Evolutionary conservation across 2,888 invertebrate genomes (phyloP).

Genomic region (Caprella mutica): DNA sequence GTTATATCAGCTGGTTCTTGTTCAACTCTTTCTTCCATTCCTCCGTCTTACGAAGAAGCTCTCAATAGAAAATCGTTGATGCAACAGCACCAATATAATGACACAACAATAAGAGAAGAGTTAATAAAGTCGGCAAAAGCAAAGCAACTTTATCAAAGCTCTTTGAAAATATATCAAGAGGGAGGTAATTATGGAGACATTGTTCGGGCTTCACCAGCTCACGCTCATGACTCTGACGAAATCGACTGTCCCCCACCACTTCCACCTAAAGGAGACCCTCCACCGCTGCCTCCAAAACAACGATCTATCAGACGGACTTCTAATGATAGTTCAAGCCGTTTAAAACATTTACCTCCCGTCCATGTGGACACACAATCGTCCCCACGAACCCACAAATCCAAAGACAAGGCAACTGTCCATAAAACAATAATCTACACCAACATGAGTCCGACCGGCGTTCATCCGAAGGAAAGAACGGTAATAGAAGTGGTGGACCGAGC

Average conservation of each 20-base stretch:
- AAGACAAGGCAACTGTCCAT: constrained; percentile 27
- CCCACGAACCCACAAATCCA: constrained; percentile 19
- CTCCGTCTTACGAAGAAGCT: constrained; percentile 38
- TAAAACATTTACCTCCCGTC: constrained; percentile 54
- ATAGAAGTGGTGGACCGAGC: constrained; percentile 27
- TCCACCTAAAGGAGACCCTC: constrained; percentile 36
- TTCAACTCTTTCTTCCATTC: constrained; percentile 32
- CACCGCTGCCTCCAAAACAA: constrained; percentile 36
- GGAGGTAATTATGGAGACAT: constrained; percentile 31
- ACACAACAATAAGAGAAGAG: constrained; percentile 35
- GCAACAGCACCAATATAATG: constrained; percentile 24
- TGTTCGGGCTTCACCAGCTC: constrained; percentile 37
- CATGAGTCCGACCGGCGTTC: constrained; percentile 27
- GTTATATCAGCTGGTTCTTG: constrained; percentile 33
- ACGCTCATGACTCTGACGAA: constrained; percentile 35
- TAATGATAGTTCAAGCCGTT: constrained; percentile 32
- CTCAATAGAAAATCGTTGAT: constrained; percentile 29
- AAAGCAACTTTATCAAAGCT: constrained; percentile 37
- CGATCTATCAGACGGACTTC: constrained; percentile 16
- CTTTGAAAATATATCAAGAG: constrained; percentile 34
- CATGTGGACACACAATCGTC: constrained; percentile 42
- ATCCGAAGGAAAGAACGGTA: constrained; percentile 32
- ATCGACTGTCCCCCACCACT: constrained; percentile 35
- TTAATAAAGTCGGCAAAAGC: constrained; percentile 36
- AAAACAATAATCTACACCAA: constrained; percentile 29